Evolutionary conservation across 2,888 invertebrate genomes (phyloP).

Genomic region (Nymphalis urticae): DNA sequence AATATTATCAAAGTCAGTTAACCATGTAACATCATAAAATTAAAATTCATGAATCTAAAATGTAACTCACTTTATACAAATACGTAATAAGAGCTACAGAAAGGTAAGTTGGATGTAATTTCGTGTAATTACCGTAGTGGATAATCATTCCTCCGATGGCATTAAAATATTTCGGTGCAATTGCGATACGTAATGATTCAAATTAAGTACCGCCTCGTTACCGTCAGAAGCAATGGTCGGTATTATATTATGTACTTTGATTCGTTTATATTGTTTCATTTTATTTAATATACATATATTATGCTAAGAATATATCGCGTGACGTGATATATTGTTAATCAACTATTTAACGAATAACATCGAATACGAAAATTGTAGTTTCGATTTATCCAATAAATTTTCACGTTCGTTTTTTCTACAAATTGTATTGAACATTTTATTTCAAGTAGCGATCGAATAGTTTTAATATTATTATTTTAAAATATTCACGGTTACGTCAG

Average conservation of each 20-base stretch:
- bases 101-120: constrained; percentile 11
- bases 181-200: neutral
- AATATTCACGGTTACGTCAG: too few species aligned
- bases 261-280: neutral
- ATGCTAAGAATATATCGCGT: neutral
- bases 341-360: too few species aligned
- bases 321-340: neutral
- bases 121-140: constrained; percentile 6
- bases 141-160: constrained; percentile 2
- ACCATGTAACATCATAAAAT: neutral
- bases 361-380: too few species aligned
- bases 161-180: constrained; percentile 7
- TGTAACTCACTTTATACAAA: too few species aligned
- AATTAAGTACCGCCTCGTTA: constrained; percentile 3
- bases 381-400: too few species aligned
- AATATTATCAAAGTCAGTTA: too few species aligned
- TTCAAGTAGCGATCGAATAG: too few species aligned
- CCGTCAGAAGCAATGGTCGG: neutral
- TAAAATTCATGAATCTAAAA: constrained; percentile 2
- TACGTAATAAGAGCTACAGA: neutral
- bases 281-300: neutral
- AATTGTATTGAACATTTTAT: too few species aligned
- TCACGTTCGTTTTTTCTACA: too few species aligned
- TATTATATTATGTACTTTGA: neutral
- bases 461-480: too few species aligned